Base-by-base conservation (phyloP, 1,140 invertebrate species). In the Acyrthosiphon pisum region DNA sequence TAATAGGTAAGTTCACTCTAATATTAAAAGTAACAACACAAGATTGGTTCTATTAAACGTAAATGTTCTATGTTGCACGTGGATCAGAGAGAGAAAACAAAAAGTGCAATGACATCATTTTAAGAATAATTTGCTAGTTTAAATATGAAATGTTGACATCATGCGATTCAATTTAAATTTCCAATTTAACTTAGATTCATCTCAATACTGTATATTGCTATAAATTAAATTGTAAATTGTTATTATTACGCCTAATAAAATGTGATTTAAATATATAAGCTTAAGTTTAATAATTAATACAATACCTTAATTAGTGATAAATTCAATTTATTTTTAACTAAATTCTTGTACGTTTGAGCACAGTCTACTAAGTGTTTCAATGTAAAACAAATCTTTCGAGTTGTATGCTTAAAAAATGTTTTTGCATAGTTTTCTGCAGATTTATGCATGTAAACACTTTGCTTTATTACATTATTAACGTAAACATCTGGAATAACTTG, bases 361-460 rank as follows among this genome's bases (percentile, higher is more conserved):
- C 97, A 98, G 95, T 98, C 98, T 93, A 99, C 95, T 94, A 98
- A 99, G 94, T 99, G 98, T 94, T 98, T 98, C 1, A 98, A 98
- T 4, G 98, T 98, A 4, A 98, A 97, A 94, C 97, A 98, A 95
- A 98, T 98, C 94, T 96, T 97, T 81, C 98, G 95, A 56, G 97
- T 95, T 20, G 98, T 95, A 92, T 97, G 97, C 30, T 96, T 94
- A 22, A 96, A 95, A 94, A 97, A 98, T 92, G 97, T 96, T 35
- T 94, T 94, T 0, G 97, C 97, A 95, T 98, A 98, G 0, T 96
- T 94, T 35, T 96, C 96, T 22, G 98, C 96, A 1, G 96, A 96
- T 93, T 96, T 96, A 94, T 99, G 98, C 1, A 98, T 97, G 95
- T 98, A 96, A 0, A 99, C 97, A 26, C 98, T 97, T 94, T 98